Evolutionary conservation across 2,113 vertebrate genomes (phyloP), one percentile per base, ranked within the genome.

Genomic region (Corythoichthys haematopterus): DNA sequence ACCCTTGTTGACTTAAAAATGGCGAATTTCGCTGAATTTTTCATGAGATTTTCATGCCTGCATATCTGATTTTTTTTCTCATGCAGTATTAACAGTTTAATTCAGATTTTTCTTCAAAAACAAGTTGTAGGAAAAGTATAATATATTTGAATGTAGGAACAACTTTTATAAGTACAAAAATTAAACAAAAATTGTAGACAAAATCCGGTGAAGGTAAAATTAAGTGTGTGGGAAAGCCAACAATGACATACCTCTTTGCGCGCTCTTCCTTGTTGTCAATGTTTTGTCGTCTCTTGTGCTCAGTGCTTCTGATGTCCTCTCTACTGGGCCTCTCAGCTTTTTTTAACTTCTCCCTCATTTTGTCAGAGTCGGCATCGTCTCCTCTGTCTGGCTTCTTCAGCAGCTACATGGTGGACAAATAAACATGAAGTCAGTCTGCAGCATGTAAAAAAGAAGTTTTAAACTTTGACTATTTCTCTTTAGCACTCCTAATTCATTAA

Each of bases 371-470:
- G 68, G 79, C 92, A 74, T 95, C 94, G 65, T 98, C 95, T 59
- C 87, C 79, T 89, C 92, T 95, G 76, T 98, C 95, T 80, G 95
- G 94, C 85, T 99, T 99, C 89, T 92, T 98, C 84, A 99, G 92
- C 63, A 99, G 92, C 97, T 99, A 84, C 81, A 85, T 85, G 87
- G 66, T 59, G 62, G 76, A 72, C 10, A 88, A 83, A 63, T 33
- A 76, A 53, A 72, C 9, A 55, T 1, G 55, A 15, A 28, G 1
- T 28, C 12, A 16, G 3, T 4, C 33, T 46, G 4, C 65, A 2
- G 48, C 3, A 3, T 55, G n/a, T 28, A 7, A 9, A 28, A 14
- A 14, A 50, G 14, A 16, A 5, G n/a, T 52, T 52, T 52, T 28
- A 9, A n/a, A 20, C 51, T 20, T n/a, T 7, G n/a, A n/a, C 50